phyloP scores from a whole-genome alignment of 1,140 invertebrate species.

The Gyrodactylus bullatarudis region DNA sequence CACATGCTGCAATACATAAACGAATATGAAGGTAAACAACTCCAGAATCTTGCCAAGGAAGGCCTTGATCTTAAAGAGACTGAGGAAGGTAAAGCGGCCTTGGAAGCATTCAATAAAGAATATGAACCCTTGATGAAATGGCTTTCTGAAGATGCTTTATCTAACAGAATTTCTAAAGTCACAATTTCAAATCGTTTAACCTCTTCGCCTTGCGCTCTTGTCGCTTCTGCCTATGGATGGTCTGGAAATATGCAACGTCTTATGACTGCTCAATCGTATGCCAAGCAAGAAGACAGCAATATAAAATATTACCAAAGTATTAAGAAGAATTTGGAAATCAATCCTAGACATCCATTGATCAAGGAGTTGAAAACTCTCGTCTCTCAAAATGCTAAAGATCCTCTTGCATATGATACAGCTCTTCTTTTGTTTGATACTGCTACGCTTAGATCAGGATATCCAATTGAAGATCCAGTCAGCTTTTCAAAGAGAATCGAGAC shows the following conservation, averaged over 20 bases:
- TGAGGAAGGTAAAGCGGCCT: constrained; percentile 17
- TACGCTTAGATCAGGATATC: constrained; percentile 55
- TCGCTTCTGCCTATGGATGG: constrained; percentile 77
- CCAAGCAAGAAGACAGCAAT: constrained; percentile 64
- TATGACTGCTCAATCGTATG: constrained; percentile 73
- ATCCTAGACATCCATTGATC: constrained; percentile 75
- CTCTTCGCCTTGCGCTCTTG: constrained; percentile 66
- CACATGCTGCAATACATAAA: constrained; percentile 77
- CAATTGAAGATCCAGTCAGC: constrained; percentile 43
- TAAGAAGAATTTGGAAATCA: constrained; percentile 88
- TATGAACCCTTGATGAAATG: constrained; percentile 54
- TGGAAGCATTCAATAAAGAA: neutral
- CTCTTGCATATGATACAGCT: constrained; percentile 42
- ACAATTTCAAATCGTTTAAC: constrained; percentile 56
- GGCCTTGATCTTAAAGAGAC: constrained; percentile 46
- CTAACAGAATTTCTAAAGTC: constrained; percentile 31
- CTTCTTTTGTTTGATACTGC: constrained; percentile 57
- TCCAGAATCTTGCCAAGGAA: constrained; percentile 98
- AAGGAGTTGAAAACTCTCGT: constrained; percentile 17
- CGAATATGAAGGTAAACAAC: constrained; percentile 96
- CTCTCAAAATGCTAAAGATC: neutral
- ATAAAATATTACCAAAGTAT: constrained; percentile 53
- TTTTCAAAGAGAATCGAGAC: constrained; percentile 51
- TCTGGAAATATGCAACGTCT: constrained; percentile 95
- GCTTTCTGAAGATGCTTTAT: constrained; percentile 48